Percentiles rank a stretch among this genome's conserved stretches.
These are phyloP conservation scores for Chloebia gouldiae DNA, from an alignment of 2,113 vertebrate species.

Conservation along the genomic window DNA sequence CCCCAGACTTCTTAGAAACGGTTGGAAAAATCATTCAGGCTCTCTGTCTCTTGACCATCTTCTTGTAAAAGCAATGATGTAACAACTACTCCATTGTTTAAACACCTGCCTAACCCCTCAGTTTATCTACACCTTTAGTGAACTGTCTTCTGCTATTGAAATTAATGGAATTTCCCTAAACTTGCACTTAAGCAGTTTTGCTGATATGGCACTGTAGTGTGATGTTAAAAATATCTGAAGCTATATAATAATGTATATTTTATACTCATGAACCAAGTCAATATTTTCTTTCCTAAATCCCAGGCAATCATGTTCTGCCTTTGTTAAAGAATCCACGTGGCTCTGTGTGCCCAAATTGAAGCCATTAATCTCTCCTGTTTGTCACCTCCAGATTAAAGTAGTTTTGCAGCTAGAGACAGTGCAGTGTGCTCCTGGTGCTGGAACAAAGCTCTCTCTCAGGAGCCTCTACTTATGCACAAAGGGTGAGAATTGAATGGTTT, in stretches of 20 bases:
- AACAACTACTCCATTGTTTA: not conserved
- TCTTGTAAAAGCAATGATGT: not conserved
- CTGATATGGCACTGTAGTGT: not conserved
- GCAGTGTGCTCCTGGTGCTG: not conserved
- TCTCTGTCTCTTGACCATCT: not conserved
- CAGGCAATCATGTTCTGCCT: not conserved
- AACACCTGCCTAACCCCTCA: not conserved
- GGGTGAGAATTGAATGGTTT: not conserved
- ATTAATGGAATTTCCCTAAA: not conserved
- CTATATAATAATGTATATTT: not conserved
- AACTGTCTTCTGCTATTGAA: not conserved
- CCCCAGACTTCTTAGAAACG: not conserved
- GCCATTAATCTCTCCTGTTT: slow-evolving; percentile 28
- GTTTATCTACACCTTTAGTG: not conserved
- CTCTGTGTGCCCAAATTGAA: not conserved
- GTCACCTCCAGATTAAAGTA: slow-evolving; percentile 8
- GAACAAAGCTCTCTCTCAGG: not conserved
- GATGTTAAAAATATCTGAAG: not conserved
- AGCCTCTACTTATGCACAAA: not conserved
- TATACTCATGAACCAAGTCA: not conserved
- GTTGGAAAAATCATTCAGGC: not conserved
- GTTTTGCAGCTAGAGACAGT: not conserved
- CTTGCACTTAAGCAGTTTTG: not conserved
- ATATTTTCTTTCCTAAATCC: not conserved
- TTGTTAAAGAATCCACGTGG: not conserved